Conservation (phyloP, 35 echinoderm and acorn worm genomes). For the Apostichopus parvimensis region DNA sequence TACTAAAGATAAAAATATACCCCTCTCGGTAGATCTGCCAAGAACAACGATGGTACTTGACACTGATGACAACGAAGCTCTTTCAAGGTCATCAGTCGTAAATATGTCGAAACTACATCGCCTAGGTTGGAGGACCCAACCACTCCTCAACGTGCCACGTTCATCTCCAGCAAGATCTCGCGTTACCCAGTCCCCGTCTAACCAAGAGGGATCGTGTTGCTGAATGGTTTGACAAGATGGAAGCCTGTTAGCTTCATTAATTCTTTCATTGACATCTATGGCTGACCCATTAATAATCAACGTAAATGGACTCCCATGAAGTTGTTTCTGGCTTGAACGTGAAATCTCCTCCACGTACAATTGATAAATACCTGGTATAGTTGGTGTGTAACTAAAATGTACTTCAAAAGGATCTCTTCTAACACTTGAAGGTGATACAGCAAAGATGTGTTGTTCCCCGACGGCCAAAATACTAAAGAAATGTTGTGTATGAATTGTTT, state of each 20-base stretch:
- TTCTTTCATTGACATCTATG: background rate
- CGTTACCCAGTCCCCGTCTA: conserved; percentile 14
- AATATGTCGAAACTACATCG: conserved; percentile 21
- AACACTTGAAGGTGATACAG: background rate
- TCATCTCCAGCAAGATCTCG: too few species aligned
- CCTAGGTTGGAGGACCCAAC: background rate
- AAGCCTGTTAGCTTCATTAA: background rate
- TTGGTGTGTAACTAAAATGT: conserved; percentile 13
- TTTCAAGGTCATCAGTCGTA: background rate
- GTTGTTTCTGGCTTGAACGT: background rate
- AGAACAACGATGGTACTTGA: background rate
- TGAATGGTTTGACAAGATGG: conserved; percentile 36
- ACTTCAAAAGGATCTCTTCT: background rate
- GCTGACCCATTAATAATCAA: background rate
- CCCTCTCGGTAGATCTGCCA: background rate
- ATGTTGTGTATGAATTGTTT: background rate
- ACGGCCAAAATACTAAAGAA: conserved; percentile 44
- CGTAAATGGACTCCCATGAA: conserved; percentile 8
- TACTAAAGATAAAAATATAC: too few species aligned
- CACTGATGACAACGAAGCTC: background rate
- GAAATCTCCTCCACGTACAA: conserved; percentile 26
- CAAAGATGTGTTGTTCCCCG: conserved; percentile 7
- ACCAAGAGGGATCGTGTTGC: background rate
- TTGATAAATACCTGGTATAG: conserved; percentile 6
- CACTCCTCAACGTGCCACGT: background rate